A percentile compares a stretch with the other conserved stretches of the same genome.
Conservation (phyloP, 2,888 invertebrate species). For the Achlya flavicornis region DNA sequence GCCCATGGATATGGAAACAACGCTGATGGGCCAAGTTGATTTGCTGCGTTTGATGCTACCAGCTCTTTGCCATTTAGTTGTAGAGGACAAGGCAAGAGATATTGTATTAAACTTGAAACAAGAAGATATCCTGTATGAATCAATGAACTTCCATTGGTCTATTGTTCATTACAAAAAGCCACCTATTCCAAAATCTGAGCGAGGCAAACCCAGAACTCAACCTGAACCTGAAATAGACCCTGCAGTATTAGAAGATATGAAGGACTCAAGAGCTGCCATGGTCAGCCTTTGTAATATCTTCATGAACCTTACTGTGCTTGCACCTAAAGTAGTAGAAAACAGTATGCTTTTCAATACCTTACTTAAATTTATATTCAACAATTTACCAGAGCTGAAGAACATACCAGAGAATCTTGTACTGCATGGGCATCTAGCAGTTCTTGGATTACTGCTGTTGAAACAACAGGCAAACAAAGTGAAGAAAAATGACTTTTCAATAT, state of each 20-base stretch:
- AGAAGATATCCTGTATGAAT: conserved; percentile 91
- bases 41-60: conserved; percentile 93
- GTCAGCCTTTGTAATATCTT: conserved; percentile 95
- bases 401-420: conserved; percentile 92
- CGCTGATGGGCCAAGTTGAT: conserved; percentile 86
- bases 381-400: conserved; percentile 92
- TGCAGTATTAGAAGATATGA: conserved; percentile 91
- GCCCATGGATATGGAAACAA: conserved; percentile 70
- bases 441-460: conserved; percentile 92
- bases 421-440: conserved; percentile 92
- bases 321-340: conserved; percentile 92
- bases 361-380: conserved; percentile 93
- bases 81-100: conserved; percentile 94
- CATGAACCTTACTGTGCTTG: conserved; percentile 95
- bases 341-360: conserved; percentile 90
- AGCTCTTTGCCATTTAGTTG: conserved; percentile 94
- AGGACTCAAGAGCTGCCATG: conserved; percentile 92
- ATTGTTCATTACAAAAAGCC: conserved; percentile 94
- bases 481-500: conserved; percentile 94
- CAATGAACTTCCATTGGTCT: conserved; percentile 92
- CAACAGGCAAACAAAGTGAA: conserved; percentile 92
- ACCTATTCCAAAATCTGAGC: conserved; percentile 90
- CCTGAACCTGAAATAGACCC: conserved; percentile 90
- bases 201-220: conserved; percentile 89
- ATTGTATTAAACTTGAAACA: conserved; percentile 90